phyloP scores from a whole-genome alignment of 2,113 vertebrate species.

The Galbula dea region DNA sequence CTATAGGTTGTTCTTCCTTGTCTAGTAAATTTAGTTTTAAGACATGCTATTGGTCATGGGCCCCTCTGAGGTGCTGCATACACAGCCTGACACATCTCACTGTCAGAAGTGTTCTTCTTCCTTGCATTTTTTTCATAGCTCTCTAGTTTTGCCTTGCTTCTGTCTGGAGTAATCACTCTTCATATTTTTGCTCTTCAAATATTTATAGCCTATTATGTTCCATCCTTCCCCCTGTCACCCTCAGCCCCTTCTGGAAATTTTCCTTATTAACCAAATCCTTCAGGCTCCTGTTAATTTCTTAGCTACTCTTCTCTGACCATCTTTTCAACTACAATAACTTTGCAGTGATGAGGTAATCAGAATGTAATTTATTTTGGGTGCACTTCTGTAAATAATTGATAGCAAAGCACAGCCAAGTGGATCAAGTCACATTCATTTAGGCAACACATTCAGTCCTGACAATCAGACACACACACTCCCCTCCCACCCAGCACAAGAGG shows the following conservation, averaged over 20 bases:
- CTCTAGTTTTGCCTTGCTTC: not conserved
- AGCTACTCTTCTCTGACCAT: not conserved
- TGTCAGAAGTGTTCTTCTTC: not conserved
- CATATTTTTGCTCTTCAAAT: not conserved
- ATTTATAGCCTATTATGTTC: not conserved
- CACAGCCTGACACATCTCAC: not conserved
- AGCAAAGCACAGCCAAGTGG: not conserved
- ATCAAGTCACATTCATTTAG: not conserved
- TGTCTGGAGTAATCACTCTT: not conserved
- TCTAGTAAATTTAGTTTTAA: not conserved
- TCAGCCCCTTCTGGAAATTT: not conserved
- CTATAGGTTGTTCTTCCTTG: not conserved
- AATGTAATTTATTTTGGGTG: not conserved
- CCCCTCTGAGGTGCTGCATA: not conserved
- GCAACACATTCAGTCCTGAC: not conserved
- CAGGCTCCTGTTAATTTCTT: not conserved
- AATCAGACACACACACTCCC: not conserved
- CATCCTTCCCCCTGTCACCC: not conserved
- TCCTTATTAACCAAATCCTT: not conserved
- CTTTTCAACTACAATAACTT: not conserved
- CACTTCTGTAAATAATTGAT: not conserved
- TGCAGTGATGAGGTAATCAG: not conserved
- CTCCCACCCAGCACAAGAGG: not conserved
- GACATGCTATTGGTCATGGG: not conserved
- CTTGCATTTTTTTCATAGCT: not conserved